Evolutionary conservation across 2,797 vertebrate species (phyloP), one percentile per base, ranked within the genome.

Genomic region (Hypotaenidia okinawae): DNA sequence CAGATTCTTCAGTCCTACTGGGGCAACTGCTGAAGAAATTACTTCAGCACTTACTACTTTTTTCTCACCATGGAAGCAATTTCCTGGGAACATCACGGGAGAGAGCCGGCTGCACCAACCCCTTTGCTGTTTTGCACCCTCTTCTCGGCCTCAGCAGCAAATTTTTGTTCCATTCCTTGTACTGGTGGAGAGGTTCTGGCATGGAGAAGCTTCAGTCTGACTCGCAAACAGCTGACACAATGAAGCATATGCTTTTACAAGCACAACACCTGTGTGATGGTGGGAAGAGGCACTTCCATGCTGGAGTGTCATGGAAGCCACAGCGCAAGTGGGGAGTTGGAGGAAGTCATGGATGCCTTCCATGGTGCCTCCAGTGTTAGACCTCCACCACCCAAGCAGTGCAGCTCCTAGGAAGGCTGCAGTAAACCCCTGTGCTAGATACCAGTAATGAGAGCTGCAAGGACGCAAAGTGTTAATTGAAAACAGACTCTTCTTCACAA

Each of bases 201-300:
- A 37, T 0, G 23, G n/a, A 67, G 30, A 51, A 90, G 11, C 21
- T 18, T 67, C 57, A 17, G 0, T 22, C 11, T 22, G 13, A 59
- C 9, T 2, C 3, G 1, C 43, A 27, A 80, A 59, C 22, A 25
- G 52, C 16, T 1, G 1, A 32, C 45, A 35, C n/a, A 73, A 18
- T 0, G 0, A 78, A 90, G n/a, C 0, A 0, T 7, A 33, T 2
- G 5, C 13, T 74, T 41, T 37, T 6, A 47, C 2, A 4, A 74
- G 84, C 41, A 51, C 43, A 21, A 33, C 0, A 0, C 18, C 33
- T 59, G 23, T 10, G 62, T 30, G 45, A 17, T 75, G 47, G 43
- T 0, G 5, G 41, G 30, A 70, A 17, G 28, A 64, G 28, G 5
- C 37, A 30, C 6, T 51, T 64, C 32, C 66, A 51, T 49, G 6